Evolutionary conservation across 1,140 invertebrate genomes (phyloP), one percentile per base, ranked within the genome.

Genomic region (Aphis gossypii): DNA sequence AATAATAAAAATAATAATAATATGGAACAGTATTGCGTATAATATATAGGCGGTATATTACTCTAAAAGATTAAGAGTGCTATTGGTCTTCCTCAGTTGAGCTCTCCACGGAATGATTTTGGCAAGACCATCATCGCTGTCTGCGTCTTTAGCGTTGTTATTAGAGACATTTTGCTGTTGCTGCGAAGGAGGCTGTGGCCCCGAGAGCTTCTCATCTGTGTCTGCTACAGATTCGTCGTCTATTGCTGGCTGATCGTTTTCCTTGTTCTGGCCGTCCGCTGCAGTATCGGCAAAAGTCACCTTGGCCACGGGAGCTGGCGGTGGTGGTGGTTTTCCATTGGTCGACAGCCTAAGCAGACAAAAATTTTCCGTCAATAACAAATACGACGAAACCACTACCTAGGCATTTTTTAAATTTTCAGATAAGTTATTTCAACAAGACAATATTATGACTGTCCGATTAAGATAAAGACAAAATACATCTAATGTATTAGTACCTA

Each of bases 71-170:
- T 97, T 97, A 38, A 98, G 96, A 94, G 97, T 97, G 95, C 97
- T 98, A 95, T 98, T 98, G 7, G 98, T 98, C 95, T 98, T 98
- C 94, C 97, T 96, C 76, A 98, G 96, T 95, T 98, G 97, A 35
- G 98, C 97, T 95, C 97, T 96, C 98, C 98, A 98, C 0, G 98
- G 98, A 76, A 98, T 98, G 88, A 98, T 98, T 83, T 95, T 96
- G 0, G 95, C 95, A 94, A 96, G 95, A 94, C 96, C 96, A 83
- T 97, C 97, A 94, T 96, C 96, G 93, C 96, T 95, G 94, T 96
- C 94, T 20, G 94, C 93, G 94, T 94, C 94, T 94, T 94, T 94
- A 87, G 94, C 86, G 91, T 92, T 96, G 95, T 35, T 38, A 20
- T 44, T 46, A 41, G 23, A 44, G 8, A 44, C 38, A 20, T 90